Evolutionary conservation across 2,888 invertebrate species (phyloP).

Genomic region (Acanthoscelides obtectus): DNA sequence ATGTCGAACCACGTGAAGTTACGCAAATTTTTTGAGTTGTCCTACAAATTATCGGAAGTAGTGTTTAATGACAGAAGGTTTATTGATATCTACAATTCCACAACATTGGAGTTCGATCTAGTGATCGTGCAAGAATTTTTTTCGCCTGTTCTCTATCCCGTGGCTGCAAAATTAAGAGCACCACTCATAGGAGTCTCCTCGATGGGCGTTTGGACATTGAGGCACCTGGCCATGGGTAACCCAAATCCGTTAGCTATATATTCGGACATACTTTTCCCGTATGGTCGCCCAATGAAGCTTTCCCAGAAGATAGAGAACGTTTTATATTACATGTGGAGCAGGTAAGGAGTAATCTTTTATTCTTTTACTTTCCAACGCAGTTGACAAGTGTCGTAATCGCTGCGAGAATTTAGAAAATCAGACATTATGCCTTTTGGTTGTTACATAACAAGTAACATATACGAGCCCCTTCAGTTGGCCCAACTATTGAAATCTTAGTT

Average conservation of each 20-base stretch:
- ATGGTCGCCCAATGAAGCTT: constrained; percentile 38
- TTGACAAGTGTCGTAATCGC: too few relatives aligned
- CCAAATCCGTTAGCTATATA: constrained; percentile 29
- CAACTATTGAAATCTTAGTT: too few relatives aligned
- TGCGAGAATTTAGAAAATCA: too few relatives aligned
- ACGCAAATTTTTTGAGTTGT: constrained; percentile 24
- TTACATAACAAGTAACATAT: too few relatives aligned
- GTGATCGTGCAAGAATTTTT: constrained; percentile 32
- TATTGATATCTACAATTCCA: constrained; percentile 27
- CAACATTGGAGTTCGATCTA: constrained; percentile 30
- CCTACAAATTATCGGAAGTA: constrained; percentile 25
- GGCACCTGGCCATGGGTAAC: constrained; percentile 32
- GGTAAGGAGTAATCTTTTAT: background rate
- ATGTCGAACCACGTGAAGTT: constrained; percentile 24
- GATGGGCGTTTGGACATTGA: constrained; percentile 29
- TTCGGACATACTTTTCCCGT: constrained; percentile 33
- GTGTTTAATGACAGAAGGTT: constrained; percentile 28
- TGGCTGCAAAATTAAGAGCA: constrained; percentile 27
- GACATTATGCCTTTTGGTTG: too few relatives aligned
- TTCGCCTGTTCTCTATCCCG: constrained; percentile 27
- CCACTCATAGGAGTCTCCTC: constrained; percentile 32
- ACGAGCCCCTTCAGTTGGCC: too few relatives aligned
- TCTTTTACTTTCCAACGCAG: too few relatives aligned
- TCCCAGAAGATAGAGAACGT: constrained; percentile 39
- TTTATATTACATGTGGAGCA: constrained; percentile 29